Conservation (phyloP, 2,797 vertebrate genomes). For the Myripristis murdjan region DNA sequence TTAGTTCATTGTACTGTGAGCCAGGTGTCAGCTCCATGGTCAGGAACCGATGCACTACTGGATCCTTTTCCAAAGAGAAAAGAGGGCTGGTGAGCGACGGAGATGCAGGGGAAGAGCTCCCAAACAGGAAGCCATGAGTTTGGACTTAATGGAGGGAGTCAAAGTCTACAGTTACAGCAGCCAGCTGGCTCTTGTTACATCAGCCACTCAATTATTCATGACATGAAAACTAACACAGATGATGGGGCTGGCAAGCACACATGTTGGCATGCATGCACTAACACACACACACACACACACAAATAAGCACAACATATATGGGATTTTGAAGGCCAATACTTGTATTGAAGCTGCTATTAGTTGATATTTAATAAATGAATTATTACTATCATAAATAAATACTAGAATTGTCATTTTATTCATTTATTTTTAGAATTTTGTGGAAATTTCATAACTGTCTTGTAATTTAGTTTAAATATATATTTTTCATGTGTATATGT, state of each 20-base stretch:
- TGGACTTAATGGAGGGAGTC: conserved; percentile 14
- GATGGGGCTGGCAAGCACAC: conserved; percentile 25
- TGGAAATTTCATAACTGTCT: too few relatives aligned
- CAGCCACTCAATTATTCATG: conserved; percentile 64
- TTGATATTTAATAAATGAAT: too few relatives aligned
- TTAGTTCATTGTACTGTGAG: too few relatives aligned
- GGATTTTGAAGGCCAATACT: background rate
- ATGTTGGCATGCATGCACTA: background rate
- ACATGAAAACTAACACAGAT: conserved; percentile 16
- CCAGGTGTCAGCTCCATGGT: too few relatives aligned
- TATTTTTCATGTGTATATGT: too few relatives aligned
- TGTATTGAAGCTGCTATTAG: too few relatives aligned
- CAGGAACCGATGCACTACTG: too few relatives aligned
- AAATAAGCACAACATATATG: too few relatives aligned
- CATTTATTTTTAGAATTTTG: too few relatives aligned
- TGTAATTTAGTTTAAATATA: too few relatives aligned
- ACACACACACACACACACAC: background rate
- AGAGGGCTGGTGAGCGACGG: background rate
- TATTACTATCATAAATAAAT: too few relatives aligned
- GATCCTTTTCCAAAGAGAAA: background rate
- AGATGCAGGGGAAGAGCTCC: background rate
- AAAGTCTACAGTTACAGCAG: conserved; percentile 31
- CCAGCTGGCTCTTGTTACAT: conserved; percentile 37
- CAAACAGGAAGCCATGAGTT: conserved; percentile 22
- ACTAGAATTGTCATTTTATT: too few relatives aligned